Base-by-base conservation (phyloP, 1,140 invertebrate species). In the Sitodiplosis mosellana region DNA sequence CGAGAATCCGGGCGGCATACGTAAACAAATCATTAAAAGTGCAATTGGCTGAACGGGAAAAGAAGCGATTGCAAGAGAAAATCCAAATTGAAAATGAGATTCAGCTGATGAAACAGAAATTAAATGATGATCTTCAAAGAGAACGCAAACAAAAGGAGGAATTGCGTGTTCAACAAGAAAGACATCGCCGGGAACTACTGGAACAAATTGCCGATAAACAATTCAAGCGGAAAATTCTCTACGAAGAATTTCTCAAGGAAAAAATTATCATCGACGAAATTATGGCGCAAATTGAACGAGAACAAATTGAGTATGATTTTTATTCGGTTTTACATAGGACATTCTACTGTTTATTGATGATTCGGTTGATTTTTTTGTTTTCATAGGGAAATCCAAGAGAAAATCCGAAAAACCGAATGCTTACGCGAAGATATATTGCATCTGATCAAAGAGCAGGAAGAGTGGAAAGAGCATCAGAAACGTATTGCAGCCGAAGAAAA, bases 1-100 rank as follows among this genome's bases (percentile, higher is more conserved):
- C 53, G 10, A 60, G 65, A 56, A 52, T 69, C 34, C 56, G 56
- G 49, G 52, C 56, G 17, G 66, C 64, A 18, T 69, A 69, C 52
- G 52, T 61, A 4, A 57, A 54, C 18, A 68, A 68, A 52, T 59
- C 62, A 51, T 49, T 66, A 27, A 27, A 27, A 27, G 17, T 19
- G 2, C 41, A 43, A 18, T 43, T 43, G 15, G 41, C 41, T 5
- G 41, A 43, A 43, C n/a, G 18, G 7, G 41, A 43, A 12, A 18
- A n/a, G 20, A 18, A 20, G 7, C 17, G 41, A 5, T 12, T 43
- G 41, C n/a, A 43, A 19, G 41, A 43, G 12, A 43, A 20, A 18
- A 4, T 43, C 6, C n/a, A 40, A 40, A 40, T 43, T 18, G 12
- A 38, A 38, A 7, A 43, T 5, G 10, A 20, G 5, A 18, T 21